phyloP scores from a whole-genome alignment of 2,797 vertebrate species.

The Lepus townsendii region DNA sequence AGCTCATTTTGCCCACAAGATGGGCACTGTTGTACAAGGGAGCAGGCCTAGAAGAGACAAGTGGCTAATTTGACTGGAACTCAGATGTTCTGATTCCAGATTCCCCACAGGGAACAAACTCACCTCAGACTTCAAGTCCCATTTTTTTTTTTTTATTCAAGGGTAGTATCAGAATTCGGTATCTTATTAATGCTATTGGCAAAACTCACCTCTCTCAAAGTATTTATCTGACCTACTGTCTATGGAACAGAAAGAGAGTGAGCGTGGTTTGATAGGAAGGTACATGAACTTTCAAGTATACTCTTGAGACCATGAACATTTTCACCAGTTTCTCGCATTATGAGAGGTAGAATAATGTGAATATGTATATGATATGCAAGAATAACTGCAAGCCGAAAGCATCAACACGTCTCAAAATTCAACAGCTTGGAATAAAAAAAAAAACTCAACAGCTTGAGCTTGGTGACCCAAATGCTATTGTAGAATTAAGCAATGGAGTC shows the following conservation, averaged over 20 bases:
- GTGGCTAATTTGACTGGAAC: background rate
- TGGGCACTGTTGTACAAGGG: background rate
- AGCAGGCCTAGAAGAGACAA: background rate
- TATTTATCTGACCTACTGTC: slow-evolving; percentile 32
- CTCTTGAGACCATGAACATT: slow-evolving; percentile 15
- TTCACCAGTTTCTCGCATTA: background rate
- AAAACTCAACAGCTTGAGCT: background rate
- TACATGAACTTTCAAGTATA: background rate
- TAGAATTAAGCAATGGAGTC: slow-evolving; percentile 43
- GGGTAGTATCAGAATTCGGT: background rate
- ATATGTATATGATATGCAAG: background rate
- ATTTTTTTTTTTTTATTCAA: background rate
- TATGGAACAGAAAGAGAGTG: background rate
- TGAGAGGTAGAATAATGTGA: background rate
- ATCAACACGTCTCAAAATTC: slow-evolving; percentile 21
- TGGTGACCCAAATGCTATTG: background rate
- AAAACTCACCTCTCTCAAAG: background rate
- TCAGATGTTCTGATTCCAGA: slow-evolving; percentile 6
- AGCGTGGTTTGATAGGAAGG: background rate
- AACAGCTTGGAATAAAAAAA: background rate
- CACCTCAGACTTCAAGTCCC: background rate
- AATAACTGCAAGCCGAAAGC: slow-evolving; percentile 39
- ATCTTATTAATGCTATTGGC: background rate
- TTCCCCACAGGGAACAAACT: background rate
- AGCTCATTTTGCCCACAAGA: background rate